Evolutionary conservation across 2,113 vertebrate genomes (phyloP), one percentile per base, ranked within the genome.

Genomic region (Chaetorhynchus papuensis): DNA sequence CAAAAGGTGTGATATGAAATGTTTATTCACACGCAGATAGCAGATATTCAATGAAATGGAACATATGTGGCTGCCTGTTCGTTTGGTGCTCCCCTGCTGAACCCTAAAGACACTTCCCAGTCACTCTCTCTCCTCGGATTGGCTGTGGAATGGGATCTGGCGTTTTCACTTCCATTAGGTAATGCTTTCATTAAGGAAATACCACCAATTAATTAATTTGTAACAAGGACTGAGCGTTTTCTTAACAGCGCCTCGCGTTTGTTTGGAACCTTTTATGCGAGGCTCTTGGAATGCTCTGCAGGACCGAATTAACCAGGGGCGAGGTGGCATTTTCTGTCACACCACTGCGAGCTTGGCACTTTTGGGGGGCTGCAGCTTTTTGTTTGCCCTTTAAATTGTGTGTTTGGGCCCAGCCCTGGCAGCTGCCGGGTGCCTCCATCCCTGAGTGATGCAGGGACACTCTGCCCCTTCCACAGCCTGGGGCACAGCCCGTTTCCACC

Each of bases 1-100:
- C 94, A 97, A 86, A 96, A 95, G 94, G 94, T 96, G 95, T 9
- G 90, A 95, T 83, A 44, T 16, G 79, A 86, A 96, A 95, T 96
- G 88, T 94, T 96, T 96, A 93, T 96, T 96, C 90, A 88, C 95
- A 92, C 89, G 8, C 71, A 66, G 93, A 92, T 23, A 74, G 23
- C 41, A 39, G 84, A 91, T 91, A 96, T 88, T 79, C 90, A 91
- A 82, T 1, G 70, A 80, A 91, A 91, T 17, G 84, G 80, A 97
- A 60, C 94, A 96, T 93, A 95, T 97, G 90, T 13, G 77, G 33
- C n/a, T 35, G 63, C 60, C 85, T 65, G 69, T 44, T 97, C 95
- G 95, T 91, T 94, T 95, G 66, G 41, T 75, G 57, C 7, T 96
- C 88, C 83, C 80, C 57, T 57, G 63, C n/a, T 94, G 50, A 74